phyloP scores from a whole-genome alignment of 2,888 invertebrate genomes.

The Heliconius charithonia region DNA sequence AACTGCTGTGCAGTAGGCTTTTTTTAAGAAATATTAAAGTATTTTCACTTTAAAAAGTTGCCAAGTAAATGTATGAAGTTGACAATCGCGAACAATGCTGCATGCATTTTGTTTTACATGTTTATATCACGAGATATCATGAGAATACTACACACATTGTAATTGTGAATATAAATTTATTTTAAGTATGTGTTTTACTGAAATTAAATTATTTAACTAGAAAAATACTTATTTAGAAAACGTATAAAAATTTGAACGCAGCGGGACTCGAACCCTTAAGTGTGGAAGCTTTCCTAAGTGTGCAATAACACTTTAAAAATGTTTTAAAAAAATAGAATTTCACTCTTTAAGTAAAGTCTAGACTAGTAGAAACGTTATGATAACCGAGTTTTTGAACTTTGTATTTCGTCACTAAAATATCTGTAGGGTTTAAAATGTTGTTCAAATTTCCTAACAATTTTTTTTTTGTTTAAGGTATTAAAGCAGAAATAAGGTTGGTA shows the following conservation, averaged over 20 bases:
- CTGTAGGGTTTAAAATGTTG: background rate
- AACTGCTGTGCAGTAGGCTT: too few relatives aligned
- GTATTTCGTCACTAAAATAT: background rate
- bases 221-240: background rate
- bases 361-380: background rate
- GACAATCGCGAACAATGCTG: slow-evolving; percentile 14
- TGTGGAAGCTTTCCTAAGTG: too few relatives aligned
- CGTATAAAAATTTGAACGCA: too few relatives aligned
- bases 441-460: background rate
- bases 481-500: too few relatives aligned
- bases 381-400: background rate
- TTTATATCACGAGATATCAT: background rate
- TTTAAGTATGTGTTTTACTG: background rate
- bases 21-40: background rate
- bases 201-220: background rate
- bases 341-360: background rate
- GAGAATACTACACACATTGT: background rate
- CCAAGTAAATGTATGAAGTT: slow-evolving; percentile 10
- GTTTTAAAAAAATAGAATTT: background rate
- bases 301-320: too few relatives aligned
- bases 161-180: slow-evolving; percentile 6
- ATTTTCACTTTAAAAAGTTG: background rate
- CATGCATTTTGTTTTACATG: slow-evolving; percentile 8
- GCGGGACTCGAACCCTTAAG: too few relatives aligned
- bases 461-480: too few relatives aligned